A percentile compares a stretch with the other conserved stretches of the same genome.
Conservation (phyloP, 1,140 invertebrate species). For the Pachyrhynchus sulphureomaculatus region DNA sequence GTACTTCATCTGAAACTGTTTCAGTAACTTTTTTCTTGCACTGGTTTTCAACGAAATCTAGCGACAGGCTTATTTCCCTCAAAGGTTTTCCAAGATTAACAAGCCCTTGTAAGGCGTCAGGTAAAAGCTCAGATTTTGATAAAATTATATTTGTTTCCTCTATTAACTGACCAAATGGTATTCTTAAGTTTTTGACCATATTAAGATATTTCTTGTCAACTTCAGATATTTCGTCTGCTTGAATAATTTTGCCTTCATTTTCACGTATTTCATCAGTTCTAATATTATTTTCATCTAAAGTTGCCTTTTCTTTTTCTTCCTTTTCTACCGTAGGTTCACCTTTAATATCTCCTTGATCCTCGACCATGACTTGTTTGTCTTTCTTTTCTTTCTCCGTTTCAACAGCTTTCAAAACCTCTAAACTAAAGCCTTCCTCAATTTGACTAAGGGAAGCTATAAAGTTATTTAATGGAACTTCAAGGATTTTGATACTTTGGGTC, state of each 20-base stretch:
- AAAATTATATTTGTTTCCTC: conserved; percentile 11
- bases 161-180: conserved; percentile 13
- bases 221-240: background rate
- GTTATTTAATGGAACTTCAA: background rate
- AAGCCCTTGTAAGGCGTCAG: background rate
- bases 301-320: too few relatives aligned
- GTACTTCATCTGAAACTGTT: background rate
- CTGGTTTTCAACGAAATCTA: conserved; percentile 6
- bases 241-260: too few relatives aligned
- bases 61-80: conserved; percentile 1
- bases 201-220: conserved; percentile 11
- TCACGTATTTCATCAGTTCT: too few relatives aligned
- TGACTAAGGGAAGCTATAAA: background rate
- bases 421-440: background rate
- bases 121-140: conserved; percentile 8
- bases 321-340: background rate
- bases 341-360: background rate
- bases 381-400: conserved; percentile 7
- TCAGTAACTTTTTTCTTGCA: conserved; percentile 1
- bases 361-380: conserved; percentile 7
- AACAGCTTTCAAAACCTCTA: background rate
- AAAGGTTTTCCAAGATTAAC: conserved; percentile 10
- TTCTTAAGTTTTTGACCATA: conserved; percentile 2
- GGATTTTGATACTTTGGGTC: conserved; percentile 10
- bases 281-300: too few relatives aligned